Conservation (phyloP, 1,140 invertebrate species). For the Chelonus insularis region DNA sequence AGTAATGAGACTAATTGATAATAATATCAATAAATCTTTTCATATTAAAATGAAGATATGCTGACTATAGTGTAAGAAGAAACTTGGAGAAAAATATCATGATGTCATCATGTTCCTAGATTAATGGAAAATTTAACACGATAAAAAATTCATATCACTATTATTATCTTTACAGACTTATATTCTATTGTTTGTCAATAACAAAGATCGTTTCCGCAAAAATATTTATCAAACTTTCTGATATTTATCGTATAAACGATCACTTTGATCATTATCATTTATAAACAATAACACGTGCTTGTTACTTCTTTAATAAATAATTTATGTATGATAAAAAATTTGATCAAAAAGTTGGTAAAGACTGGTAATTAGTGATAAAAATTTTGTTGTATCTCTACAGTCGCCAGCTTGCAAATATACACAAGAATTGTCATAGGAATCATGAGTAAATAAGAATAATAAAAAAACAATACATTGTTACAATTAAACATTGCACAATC, state of each 20-base stretch:
- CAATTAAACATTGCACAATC: constrained; percentile 5
- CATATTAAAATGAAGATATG: no score
- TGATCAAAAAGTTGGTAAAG: background rate
- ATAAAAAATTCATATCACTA: constrained; percentile 2
- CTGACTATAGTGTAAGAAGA: no score
- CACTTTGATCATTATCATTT: no score
- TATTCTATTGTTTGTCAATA: background rate
- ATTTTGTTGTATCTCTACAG: background rate
- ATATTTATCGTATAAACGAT: no score
- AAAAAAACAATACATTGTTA: constrained; percentile 14
- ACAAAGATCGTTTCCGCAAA: background rate
- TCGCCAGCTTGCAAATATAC: constrained; percentile 9
- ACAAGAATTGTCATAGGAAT: no score
- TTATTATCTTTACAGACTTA: background rate
- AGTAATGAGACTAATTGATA: no score
- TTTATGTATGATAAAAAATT: no score
- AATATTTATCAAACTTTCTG: no score
- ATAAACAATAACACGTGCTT: no score
- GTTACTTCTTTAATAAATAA: no score
- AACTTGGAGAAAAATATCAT: no score
- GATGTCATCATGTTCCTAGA: background rate
- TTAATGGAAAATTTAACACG: constrained; percentile 2
- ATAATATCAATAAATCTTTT: no score
- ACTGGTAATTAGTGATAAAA: background rate
- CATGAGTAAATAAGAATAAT: background rate